Evolutionary conservation across 2,888 invertebrate genomes (phyloP).

Genomic region (Heteromurus nitidus): DNA sequence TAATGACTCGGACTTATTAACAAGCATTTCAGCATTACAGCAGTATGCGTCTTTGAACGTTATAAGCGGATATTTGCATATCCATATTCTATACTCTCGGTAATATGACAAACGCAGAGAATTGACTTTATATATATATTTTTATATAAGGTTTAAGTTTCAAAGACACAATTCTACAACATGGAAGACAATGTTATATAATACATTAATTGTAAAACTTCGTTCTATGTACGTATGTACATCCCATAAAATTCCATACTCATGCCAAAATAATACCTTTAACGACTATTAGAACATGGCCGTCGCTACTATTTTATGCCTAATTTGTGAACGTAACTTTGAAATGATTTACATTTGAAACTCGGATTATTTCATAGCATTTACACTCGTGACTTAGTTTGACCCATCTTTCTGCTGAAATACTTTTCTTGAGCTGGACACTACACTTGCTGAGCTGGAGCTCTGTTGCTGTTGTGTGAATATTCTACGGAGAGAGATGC

Average conservation of each 20-base stretch:
- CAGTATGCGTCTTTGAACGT: slow-evolving; percentile 50
- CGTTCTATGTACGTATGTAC: slow-evolving; percentile 3
- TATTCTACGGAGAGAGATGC: slow-evolving; percentile 71
- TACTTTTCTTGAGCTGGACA: slow-evolving; percentile 68
- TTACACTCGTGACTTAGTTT: slow-evolving; percentile 20
- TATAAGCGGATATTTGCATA: slow-evolving; percentile 42
- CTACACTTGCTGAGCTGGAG: slow-evolving; percentile 69
- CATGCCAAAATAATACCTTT: slow-evolving; percentile 55
- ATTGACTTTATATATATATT: slow-evolving; percentile 50
- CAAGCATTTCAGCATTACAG: slow-evolving; percentile 27
- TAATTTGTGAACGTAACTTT: slow-evolving; percentile 8
- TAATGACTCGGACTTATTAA: slow-evolving; percentile 30
- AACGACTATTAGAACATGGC: neutral
- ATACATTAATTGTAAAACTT: slow-evolving; percentile 7
- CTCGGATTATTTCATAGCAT: neutral
- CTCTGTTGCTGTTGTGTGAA: slow-evolving; percentile 72
- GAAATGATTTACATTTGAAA: no score
- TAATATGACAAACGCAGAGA: slow-evolving; percentile 29
- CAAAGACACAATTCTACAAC: slow-evolving; percentile 66
- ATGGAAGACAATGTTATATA: slow-evolving; percentile 59
- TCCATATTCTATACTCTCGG: slow-evolving; percentile 50
- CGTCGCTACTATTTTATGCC: neutral
- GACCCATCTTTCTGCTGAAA: slow-evolving; percentile 70
- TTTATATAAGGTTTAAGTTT: slow-evolving; percentile 41
- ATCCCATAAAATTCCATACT: neutral